These are phyloP conservation scores for Chloroceryle amazona DNA, from an alignment of 2,797 vertebrate species.

Conservation along the genomic window DNA sequence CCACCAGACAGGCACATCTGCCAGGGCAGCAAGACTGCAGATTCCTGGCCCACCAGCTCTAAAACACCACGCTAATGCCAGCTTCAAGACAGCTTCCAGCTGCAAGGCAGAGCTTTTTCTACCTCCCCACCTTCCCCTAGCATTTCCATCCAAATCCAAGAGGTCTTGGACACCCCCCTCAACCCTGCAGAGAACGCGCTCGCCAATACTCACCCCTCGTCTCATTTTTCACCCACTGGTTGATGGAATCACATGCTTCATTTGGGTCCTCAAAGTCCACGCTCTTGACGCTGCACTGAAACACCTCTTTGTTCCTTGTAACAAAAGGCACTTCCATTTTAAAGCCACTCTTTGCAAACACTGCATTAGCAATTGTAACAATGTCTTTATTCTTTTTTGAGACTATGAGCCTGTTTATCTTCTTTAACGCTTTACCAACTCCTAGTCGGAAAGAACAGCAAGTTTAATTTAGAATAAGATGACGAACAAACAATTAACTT, in stretches of 20 bases:
- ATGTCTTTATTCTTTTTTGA: slow-evolving; percentile 91
- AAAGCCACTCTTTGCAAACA: slow-evolving; percentile 89
- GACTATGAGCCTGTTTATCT: slow-evolving; percentile 91
- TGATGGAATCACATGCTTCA: slow-evolving; percentile 87
- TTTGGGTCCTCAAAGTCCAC: slow-evolving; percentile 86
- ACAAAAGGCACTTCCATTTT: slow-evolving; percentile 87
- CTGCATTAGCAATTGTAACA: slow-evolving; percentile 90
- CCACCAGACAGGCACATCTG: neutral
- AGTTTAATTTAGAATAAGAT: slow-evolving; percentile 41
- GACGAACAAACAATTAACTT: slow-evolving; percentile 21
- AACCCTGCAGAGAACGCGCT: neutral
- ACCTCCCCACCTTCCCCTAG: neutral
- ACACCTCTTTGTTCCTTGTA: slow-evolving; percentile 90
- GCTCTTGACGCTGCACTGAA: slow-evolving; percentile 87
- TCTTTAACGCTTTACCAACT: slow-evolving; percentile 92
- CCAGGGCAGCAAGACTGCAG: neutral
- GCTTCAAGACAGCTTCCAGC: neutral
- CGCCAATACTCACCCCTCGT: slow-evolving; percentile 87
- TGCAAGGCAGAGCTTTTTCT: neutral
- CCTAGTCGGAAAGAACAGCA: slow-evolving; percentile 80
- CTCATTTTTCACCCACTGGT: slow-evolving; percentile 92
- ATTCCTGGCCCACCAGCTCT: neutral
- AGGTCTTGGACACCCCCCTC: neutral
- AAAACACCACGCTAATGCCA: neutral
- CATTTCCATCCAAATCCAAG: neutral